A percentile compares a stretch with the other conserved stretches of the same genome.
Evolutionary conservation across 2,113 vertebrate species (phyloP).

Genomic region (Phalacrocorax aristotelis): DNA sequence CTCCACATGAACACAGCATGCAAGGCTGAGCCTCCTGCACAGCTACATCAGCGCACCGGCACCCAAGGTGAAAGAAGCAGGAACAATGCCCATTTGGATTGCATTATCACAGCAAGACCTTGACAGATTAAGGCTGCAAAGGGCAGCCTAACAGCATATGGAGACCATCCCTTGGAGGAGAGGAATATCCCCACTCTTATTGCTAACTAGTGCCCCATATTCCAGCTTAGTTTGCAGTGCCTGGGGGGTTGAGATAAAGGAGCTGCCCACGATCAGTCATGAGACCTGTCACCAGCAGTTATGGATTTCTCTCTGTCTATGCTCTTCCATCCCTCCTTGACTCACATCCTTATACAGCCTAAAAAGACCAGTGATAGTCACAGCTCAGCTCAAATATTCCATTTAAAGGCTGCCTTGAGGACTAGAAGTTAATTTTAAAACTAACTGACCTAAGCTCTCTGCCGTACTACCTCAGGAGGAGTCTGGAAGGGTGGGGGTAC

Average conservation of each 20-base stretch:
- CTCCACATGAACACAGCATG: fast-evolving
- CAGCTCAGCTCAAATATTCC: not conserved
- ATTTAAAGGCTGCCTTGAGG: slow-evolving; percentile 54
- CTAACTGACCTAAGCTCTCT: slow-evolving; percentile 65
- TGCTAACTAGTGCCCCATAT: not conserved
- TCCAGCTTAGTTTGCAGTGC: not conserved
- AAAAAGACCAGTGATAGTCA: slow-evolving; percentile 15
- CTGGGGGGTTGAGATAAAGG: not conserved
- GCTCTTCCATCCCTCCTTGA: not conserved
- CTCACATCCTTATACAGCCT: not conserved
- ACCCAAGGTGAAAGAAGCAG: not conserved
- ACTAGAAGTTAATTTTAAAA: slow-evolving; percentile 68
- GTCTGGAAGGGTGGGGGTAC: not conserved
- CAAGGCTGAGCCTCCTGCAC: not conserved
- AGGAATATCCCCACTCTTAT: not conserved
- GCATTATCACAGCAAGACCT: not conserved
- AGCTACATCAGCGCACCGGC: not conserved
- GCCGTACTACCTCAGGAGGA: slow-evolving; percentile 38
- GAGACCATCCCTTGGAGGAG: not conserved
- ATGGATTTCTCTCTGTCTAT: not conserved
- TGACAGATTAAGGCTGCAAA: not conserved
- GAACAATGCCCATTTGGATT: not conserved
- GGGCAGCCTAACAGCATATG: not conserved
- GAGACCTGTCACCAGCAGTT: not conserved
- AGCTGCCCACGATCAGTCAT: not conserved